These are phyloP conservation scores for Sphaerophoria taeniata DNA, from an alignment of 2,888 invertebrate genomes.

Conservation along the genomic window DNA sequence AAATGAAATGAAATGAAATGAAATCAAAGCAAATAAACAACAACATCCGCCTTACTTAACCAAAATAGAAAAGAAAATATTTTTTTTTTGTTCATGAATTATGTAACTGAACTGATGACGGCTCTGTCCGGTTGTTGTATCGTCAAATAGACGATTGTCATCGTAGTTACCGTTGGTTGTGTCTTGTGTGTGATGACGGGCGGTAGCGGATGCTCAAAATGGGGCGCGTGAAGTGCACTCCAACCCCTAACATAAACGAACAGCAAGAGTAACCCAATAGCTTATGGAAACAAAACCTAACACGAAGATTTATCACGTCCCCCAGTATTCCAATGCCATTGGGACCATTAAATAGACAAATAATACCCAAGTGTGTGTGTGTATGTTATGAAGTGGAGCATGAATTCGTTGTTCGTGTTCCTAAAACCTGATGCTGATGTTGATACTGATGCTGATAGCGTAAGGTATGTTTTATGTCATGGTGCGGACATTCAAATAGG, in stretches of 20 bases:
- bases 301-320: constrained; percentile 64
- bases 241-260: neutral
- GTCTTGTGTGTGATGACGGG: too few relatives aligned
- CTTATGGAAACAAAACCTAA: neutral
- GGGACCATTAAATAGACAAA: constrained; percentile 68
- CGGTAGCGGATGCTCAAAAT: constrained; percentile 41
- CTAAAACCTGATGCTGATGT: constrained; percentile 6
- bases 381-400: constrained; percentile 56
- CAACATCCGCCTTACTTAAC: constrained; percentile 63
- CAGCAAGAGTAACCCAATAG: constrained; percentile 5
- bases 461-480: constrained; percentile 33
- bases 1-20: too few relatives aligned
- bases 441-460: neutral
- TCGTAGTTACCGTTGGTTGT: too few relatives aligned
- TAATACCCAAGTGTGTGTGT: constrained; percentile 53
- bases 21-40: constrained; percentile 30
- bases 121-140: constrained; percentile 70
- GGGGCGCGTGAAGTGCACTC: constrained; percentile 45
- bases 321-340: constrained; percentile 62
- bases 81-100: constrained; percentile 62
- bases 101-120: constrained; percentile 68
- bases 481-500: constrained; percentile 63
- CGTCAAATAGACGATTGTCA: neutral
- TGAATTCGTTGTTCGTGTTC: constrained; percentile 33
- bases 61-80: constrained; percentile 1